Evolutionary conservation across 2,888 invertebrate genomes (phyloP).

Genomic region (Notodonta ziczac): DNA sequence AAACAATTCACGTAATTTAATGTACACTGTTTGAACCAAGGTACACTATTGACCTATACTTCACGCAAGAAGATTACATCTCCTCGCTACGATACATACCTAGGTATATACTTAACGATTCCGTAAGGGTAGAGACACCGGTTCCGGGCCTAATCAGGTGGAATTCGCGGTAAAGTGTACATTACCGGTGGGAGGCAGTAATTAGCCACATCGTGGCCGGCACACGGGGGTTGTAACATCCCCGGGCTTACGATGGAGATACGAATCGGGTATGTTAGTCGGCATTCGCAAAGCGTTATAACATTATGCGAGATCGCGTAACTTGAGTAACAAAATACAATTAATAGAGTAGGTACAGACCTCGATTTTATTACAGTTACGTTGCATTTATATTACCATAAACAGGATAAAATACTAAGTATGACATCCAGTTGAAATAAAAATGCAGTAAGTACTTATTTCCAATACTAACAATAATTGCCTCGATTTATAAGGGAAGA

Average conservation of each 20-base stretch:
- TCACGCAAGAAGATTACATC: no score
- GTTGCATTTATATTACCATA: no score
- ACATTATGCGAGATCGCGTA: not conserved
- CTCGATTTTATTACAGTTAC: no score
- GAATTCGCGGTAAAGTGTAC: constrained; percentile 24
- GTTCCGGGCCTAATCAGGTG: constrained; percentile 26
- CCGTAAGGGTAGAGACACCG: constrained; percentile 6
- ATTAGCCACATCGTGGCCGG: constrained; percentile 27
- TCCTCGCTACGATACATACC: constrained; percentile 2
- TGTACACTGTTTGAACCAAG: no score
- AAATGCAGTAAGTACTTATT: no score
- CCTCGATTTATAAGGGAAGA: no score
- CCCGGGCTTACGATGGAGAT: constrained; percentile 18
- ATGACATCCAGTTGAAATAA: no score
- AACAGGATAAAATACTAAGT: no score
- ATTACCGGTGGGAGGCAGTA: constrained; percentile 20
- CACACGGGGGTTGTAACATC: constrained; percentile 2
- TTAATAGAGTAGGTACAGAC: no score
- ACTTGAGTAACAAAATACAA: not conserved
- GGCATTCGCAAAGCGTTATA: constrained; percentile 15
- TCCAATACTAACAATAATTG: no score
- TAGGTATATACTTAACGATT: not conserved
- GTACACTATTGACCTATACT: no score
- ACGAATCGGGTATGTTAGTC: constrained; percentile 20
- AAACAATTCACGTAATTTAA: no score